A percentile compares a stretch with the other conserved stretches of the same genome.
Evolutionary conservation across 2,888 invertebrate genomes (phyloP).

Genomic region (Erpobdella octoculata): DNA sequence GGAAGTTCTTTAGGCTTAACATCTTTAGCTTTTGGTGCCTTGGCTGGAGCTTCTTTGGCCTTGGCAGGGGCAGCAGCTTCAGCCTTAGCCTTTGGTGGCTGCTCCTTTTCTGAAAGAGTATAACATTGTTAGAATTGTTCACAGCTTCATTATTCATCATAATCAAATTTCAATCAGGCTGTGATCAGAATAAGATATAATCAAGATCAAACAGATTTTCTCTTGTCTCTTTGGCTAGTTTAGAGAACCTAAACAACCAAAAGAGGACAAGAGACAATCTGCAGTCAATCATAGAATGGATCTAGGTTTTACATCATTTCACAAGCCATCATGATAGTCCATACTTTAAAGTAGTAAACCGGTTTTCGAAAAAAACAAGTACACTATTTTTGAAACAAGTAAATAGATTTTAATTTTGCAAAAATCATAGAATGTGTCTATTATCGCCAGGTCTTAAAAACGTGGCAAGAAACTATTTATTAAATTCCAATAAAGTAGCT

Average conservation of each 20-base stretch:
- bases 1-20: slow-evolving; percentile 25
- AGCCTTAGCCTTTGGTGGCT: background rate
- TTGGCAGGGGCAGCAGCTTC: slow-evolving; percentile 19
- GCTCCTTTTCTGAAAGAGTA: background rate
- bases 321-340: background rate
- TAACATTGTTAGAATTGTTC: background rate
- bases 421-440: background rate
- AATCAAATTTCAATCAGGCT: background rate
- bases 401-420: background rate
- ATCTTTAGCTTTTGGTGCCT: slow-evolving; percentile 29
- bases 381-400: background rate
- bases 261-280: background rate
- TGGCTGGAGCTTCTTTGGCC: slow-evolving; percentile 32
- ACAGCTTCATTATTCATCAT: background rate
- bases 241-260: background rate
- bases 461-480: no score
- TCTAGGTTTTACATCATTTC: background rate
- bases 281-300: background rate
- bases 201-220: background rate
- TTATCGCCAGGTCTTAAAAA: background rate
- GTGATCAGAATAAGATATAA: background rate
- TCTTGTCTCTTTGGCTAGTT: background rate
- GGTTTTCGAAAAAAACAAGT: background rate
- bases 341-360: background rate
- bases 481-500: no score